Evolutionary conservation across 2,797 vertebrate genomes (phyloP).

Genomic region (Gymnoscopelus braueri): DNA sequence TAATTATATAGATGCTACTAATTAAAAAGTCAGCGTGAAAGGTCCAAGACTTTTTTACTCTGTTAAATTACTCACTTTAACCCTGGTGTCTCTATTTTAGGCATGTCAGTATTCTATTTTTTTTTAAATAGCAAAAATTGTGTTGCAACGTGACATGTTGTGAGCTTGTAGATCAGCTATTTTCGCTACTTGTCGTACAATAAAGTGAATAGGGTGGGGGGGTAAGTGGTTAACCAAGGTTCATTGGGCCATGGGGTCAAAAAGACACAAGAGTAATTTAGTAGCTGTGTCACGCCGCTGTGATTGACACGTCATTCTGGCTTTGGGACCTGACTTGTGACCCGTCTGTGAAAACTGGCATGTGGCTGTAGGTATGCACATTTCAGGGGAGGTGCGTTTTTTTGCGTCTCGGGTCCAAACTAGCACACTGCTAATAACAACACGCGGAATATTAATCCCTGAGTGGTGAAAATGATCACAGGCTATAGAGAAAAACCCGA

Average conservation of each 20-base stretch:
- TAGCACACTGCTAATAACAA: slow-evolving; percentile 72
- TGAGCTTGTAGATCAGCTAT: too few relatives aligned
- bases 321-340: slow-evolving; percentile 69
- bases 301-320: slow-evolving; percentile 69
- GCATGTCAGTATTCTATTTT: too few relatives aligned
- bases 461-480: slow-evolving; percentile 47
- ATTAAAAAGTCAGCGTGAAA: too few relatives aligned
- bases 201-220: not conserved
- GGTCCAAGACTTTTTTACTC: too few relatives aligned
- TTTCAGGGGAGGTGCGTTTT: slow-evolving; percentile 74
- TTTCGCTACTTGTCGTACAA: too few relatives aligned
- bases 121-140: too few relatives aligned
- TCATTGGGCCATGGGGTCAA: slow-evolving; percentile 70
- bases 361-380: slow-evolving; percentile 70
- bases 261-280: slow-evolving; percentile 71
- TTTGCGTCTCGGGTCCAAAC: slow-evolving; percentile 70
- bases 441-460: slow-evolving; percentile 69
- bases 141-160: too few relatives aligned
- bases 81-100: too few relatives aligned
- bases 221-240: slow-evolving; percentile 51
- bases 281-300: slow-evolving; percentile 56
- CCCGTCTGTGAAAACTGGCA: slow-evolving; percentile 74
- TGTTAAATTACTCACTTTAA: not conserved
- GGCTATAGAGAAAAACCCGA: slow-evolving; percentile 38
- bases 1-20: too few relatives aligned